These are phyloP conservation scores for Orchesellides sinensis DNA, from an alignment of 2,888 invertebrate genomes.

Conservation along the genomic window DNA sequence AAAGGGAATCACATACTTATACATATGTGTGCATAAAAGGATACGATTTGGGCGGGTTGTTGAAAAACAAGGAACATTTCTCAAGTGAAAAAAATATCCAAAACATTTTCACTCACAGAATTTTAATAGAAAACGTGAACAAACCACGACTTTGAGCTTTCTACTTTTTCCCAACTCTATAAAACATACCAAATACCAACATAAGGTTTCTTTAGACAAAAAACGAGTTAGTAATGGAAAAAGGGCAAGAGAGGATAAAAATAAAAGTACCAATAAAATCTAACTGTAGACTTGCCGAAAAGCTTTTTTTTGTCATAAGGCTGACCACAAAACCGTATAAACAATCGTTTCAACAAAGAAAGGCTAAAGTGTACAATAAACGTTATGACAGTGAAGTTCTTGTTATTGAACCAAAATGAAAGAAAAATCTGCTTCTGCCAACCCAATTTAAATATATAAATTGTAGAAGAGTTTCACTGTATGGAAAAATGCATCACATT, in stretches of 20 bases:
- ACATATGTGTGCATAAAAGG: not conserved
- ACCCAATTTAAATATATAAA: not conserved
- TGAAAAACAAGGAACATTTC: conserved; percentile 28
- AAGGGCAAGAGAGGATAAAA: conserved; percentile 10
- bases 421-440: too few species aligned
- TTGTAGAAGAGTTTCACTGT: too few species aligned
- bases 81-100: conserved; percentile 45
- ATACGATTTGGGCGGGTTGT: not conserved
- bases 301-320: not conserved
- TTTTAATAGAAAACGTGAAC: conserved; percentile 24
- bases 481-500: too few species aligned
- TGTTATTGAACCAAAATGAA: not conserved
- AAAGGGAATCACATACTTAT: not conserved
- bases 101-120: conserved; percentile 28
- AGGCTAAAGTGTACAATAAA: not conserved
- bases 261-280: conserved; percentile 59
- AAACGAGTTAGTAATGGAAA: conserved; percentile 1
- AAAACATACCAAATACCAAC: not conserved
- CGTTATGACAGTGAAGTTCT: conserved; percentile 47
- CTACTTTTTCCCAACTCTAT: not conserved
- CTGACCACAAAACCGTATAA: conserved; percentile 50
- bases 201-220: not conserved
- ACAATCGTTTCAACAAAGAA: conserved; percentile 28
- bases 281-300: conserved; percentile 44
- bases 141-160: not conserved